phyloP scores from a whole-genome alignment of 2,888 invertebrate genomes.

The Plebejus melissa region DNA sequence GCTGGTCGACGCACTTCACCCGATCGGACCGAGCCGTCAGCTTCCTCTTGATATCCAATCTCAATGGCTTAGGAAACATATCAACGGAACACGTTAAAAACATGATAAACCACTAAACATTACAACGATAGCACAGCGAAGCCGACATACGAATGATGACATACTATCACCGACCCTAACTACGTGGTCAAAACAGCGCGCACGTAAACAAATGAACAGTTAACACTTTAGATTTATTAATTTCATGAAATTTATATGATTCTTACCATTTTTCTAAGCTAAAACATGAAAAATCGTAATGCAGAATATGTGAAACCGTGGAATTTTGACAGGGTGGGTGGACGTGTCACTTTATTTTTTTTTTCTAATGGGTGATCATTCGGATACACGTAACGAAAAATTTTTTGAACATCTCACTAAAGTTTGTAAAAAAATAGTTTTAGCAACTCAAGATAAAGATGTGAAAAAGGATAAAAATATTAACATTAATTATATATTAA shows the following conservation, averaged over 20 bases:
- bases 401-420: neutral
- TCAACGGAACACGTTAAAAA: conserved; percentile 41
- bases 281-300: conserved; percentile 67
- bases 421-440: too few species aligned
- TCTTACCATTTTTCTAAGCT: conserved; percentile 68
- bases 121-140: conserved; percentile 43
- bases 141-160: conserved; percentile 61
- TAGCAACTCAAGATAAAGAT: too few species aligned
- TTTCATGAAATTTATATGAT: conserved; percentile 39
- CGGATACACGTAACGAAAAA: conserved; percentile 36
- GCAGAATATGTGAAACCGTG: conserved; percentile 53
- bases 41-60: conserved; percentile 98
- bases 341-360: conserved; percentile 68
- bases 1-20: conserved; percentile 98
- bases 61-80: conserved; percentile 86
- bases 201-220: conserved; percentile 29
- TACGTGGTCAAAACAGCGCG: conserved; percentile 48
- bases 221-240: conserved; percentile 32
- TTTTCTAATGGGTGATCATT: conserved; percentile 43
- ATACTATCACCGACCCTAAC: conserved; percentile 48
- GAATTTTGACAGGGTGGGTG: conserved; percentile 68
- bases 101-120: conserved; percentile 31
- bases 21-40: conserved; percentile 98
- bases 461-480: too few species aligned
- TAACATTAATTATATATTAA: too few species aligned